Base-by-base conservation (phyloP, 2,888 invertebrate genomes). In the Ectemnius cavifrons region DNA sequence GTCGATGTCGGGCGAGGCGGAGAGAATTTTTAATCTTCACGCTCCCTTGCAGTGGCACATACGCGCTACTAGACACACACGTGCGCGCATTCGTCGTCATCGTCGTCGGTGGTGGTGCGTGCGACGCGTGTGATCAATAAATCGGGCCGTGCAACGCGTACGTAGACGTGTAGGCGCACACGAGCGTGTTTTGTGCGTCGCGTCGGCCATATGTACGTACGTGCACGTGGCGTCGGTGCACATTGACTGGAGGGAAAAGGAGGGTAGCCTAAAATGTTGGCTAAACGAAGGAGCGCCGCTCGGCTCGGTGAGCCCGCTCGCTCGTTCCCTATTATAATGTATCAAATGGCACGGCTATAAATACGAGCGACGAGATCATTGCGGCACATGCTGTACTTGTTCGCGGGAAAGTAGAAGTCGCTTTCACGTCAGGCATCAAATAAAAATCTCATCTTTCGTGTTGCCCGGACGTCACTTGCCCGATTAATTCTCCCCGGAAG, bases 121-220 rank as follows among this genome's bases (percentile, higher is more conserved):
- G 84, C 84, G 83, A 86, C 86, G 88, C 86, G 88, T 85, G 87
- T 88, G 90, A 90, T 90, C 90, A 90, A 90, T 90, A 90, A 90
- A 89, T 89, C 89, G 87, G 83, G 81, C 81, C 84, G 87, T 85
- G 87, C 85, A 87, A 77, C 79, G 75, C 84, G 78, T 76, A 80
- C 79, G 73, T 78, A 82, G 79, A 67, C 70, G 47, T n/a, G 18
- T 8, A 8, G 52, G 28, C 14, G 27, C 13, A 16, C 23, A 23
- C n/a, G 28, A 58, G 60, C 56, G 74, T 65, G 47, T 14, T 23
- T 23, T 37, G 37, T 37, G 37, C 37, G 37, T 37, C 37, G 37
- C 37, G 37, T 37, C 8, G 11, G 37, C 8, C 37, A 37, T 37
- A 46, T 60, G 57, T 64, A 71, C 70, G 63, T 72, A 67, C 49